Evolutionary conservation across 2,888 invertebrate genomes (phyloP).

Genomic region (Habroteleia sp.): DNA sequence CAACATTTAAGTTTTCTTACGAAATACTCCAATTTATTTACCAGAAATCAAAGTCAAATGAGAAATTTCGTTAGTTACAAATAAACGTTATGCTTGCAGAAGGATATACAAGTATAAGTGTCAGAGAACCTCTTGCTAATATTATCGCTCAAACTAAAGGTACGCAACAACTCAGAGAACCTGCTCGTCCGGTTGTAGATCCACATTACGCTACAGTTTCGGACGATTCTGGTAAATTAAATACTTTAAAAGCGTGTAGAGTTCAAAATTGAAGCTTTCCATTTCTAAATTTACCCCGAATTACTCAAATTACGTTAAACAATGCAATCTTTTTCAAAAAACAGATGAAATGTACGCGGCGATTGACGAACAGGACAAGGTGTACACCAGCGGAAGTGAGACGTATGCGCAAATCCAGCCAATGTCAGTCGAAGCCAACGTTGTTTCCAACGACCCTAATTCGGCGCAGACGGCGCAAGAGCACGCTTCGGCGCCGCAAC

Average conservation of each 20-base stretch:
- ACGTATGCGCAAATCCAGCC: slow-evolving; percentile 93
- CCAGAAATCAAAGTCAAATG: too few species aligned
- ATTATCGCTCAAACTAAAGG: slow-evolving; percentile 86
- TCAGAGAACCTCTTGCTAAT: slow-evolving; percentile 92
- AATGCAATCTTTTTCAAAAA: too few species aligned
- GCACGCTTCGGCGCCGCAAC: slow-evolving; percentile 81
- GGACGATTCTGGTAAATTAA: slow-evolving; percentile 89
- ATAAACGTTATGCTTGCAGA: slow-evolving; percentile 82
- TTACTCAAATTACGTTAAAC: too few species aligned
- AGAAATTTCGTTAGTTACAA: too few species aligned
- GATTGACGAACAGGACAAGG: slow-evolving; percentile 88
- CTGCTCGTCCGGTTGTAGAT: slow-evolving; percentile 80
- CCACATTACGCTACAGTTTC: slow-evolving; percentile 95
- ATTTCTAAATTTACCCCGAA: too few species aligned
- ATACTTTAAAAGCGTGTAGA: too few species aligned
- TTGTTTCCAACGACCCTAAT: slow-evolving; percentile 76
- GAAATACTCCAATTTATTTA: too few species aligned
- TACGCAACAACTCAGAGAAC: slow-evolving; percentile 78
- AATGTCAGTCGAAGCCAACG: slow-evolving; percentile 79
- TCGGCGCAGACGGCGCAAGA: slow-evolving; percentile 72
- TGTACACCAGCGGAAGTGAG: slow-evolving; percentile 90
- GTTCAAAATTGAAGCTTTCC: too few species aligned
- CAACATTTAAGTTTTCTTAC: too few species aligned
- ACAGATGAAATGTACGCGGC: slow-evolving; percentile 97
- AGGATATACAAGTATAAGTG: slow-evolving; percentile 95